Percentiles rank a stretch among this genome's conserved stretches.
phyloP scores from a whole-genome alignment of 2,797 vertebrate genomes.

The Notolabrus celidotus region DNA sequence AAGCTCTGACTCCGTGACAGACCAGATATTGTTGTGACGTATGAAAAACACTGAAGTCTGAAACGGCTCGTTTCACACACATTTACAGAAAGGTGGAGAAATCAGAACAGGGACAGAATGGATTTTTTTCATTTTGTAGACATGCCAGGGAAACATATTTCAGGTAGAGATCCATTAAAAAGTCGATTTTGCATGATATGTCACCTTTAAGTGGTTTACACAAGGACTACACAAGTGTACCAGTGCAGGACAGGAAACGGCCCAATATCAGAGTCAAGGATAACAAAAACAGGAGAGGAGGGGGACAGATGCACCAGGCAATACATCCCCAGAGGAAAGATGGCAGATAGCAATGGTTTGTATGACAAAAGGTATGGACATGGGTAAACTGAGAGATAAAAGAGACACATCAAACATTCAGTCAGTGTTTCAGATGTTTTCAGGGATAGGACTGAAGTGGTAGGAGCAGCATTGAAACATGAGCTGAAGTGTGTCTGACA shows the following conservation, averaged over 20 bases:
- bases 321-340: slow-evolving; percentile 25
- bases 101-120: too few species aligned
- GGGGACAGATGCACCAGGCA: slow-evolving; percentile 22
- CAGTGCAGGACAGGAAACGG: not conserved
- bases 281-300: slow-evolving; percentile 21
- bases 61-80: too few species aligned
- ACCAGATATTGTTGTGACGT: too few species aligned
- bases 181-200: too few species aligned
- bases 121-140: too few species aligned
- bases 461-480: slow-evolving; percentile 49
- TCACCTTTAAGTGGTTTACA: too few species aligned
- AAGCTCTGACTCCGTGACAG: too few species aligned
- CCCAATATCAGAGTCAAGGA: slow-evolving; percentile 12
- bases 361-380: slow-evolving; percentile 24
- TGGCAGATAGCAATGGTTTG: slow-evolving; percentile 40
- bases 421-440: slow-evolving; percentile 33
- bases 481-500: slow-evolving; percentile 46
- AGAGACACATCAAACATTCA: slow-evolving; percentile 26
- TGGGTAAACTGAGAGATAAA: slow-evolving; percentile 20
- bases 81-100: too few species aligned
- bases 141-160: too few species aligned
- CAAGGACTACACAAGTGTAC: too few species aligned
- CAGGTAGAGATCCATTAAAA: too few species aligned
- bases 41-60: too few species aligned
- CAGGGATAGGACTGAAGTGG: slow-evolving; percentile 44